Conservation (phyloP, 2,113 vertebrate genomes). For the Andinoacara biseriatus region DNA sequence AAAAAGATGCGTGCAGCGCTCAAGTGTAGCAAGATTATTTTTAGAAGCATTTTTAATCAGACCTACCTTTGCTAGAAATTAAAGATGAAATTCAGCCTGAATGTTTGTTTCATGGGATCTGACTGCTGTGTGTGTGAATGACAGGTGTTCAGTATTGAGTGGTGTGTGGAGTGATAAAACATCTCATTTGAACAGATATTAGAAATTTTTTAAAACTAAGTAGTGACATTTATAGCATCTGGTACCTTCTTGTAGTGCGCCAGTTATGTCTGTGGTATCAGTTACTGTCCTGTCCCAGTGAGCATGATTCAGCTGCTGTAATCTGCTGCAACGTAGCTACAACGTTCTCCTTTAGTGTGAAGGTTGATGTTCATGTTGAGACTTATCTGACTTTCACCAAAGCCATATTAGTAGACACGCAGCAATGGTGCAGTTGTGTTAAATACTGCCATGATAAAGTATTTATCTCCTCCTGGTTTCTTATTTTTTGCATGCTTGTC, state of each 20-base stretch:
- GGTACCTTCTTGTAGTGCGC: not conserved
- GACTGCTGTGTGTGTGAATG: not conserved
- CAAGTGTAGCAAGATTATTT: conserved; percentile 25
- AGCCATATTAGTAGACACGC: no score
- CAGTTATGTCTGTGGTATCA: not conserved
- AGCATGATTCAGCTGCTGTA: not conserved
- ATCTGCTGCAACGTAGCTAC: not conserved
- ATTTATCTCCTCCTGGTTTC: no score
- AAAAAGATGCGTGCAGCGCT: conserved; percentile 26
- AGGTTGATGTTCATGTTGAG: not conserved
- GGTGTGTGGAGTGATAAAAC: not conserved
- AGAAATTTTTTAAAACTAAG: not conserved
- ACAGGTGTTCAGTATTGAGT: not conserved
- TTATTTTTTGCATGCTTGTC: no score
- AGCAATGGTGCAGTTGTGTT: no score
- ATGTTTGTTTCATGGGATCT: not conserved
- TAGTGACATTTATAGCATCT: not conserved
- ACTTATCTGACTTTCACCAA: not conserved
- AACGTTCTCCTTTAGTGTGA: not conserved
- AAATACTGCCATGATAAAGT: no score
- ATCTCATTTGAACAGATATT: not conserved
- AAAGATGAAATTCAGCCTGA: not conserved
- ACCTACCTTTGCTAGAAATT: conserved; percentile 7
- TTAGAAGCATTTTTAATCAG: conserved; percentile 34
- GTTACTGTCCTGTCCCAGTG: not conserved